Evolutionary conservation across 2,888 invertebrate species (phyloP), one percentile per base, ranked within the genome.

Genomic region (Drosophila greeni): DNA sequence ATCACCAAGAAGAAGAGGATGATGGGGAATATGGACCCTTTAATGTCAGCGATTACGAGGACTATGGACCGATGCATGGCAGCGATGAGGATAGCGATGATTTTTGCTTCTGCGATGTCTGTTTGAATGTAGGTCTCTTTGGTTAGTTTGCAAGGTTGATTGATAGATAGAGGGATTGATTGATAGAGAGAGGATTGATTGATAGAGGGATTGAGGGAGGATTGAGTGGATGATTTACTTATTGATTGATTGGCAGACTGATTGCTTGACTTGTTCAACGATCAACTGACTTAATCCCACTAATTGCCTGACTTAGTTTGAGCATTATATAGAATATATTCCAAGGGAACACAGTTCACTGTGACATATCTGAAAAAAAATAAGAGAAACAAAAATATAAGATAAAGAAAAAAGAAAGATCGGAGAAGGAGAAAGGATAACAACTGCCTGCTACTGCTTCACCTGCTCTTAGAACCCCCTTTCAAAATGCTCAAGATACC

Each of bases 31-130:
- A 78, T 26, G 77, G 75, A 31, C 77, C 81, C 18, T 77, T 80
- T 36, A 77, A 80, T 52, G 70, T 62, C 33, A 59, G 58, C 62
- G 73, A 76, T 8, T 73, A 74, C 65, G 61, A 66, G 53, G 72
- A 82, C 55, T 66, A 74, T 48, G 71, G 71, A 43, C 68, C 70
- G 54, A 75, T 68, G 47, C 75, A 80, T 57, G 80, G 71, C 73
- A 89, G 87, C 75, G 79, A 78, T 52, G 82, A 78, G 72, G 89
- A 88, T 72, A 91, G 90, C 85, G 92, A 93, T 89, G 92, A 93
- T 85, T 91, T 93, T 87, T 94, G 94, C 90, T 94, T 92, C 90
- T 94, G 94, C 90, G 94, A 94, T 90, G 93, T 94, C 84, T 94
- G 94, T 87, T 85, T 90, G 74, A 87, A 88, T 84, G 89, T 90